Base-by-base conservation (phyloP, 2,113 vertebrate species). In the Archilochus colubris region DNA sequence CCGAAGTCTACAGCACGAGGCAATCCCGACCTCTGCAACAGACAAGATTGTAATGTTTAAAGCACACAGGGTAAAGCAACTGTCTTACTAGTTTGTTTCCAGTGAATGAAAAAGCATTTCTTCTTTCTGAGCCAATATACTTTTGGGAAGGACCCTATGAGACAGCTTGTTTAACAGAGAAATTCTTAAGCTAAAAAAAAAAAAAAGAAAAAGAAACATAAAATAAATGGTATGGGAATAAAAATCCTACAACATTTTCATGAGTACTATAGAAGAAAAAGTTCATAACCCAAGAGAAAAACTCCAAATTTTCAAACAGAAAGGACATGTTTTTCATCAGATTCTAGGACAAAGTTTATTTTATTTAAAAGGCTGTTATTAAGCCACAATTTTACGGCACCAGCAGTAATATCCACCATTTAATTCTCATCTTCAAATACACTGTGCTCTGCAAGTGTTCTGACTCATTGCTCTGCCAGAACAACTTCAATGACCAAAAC, bases 1-100 rank as follows among this genome's bases (percentile, higher is more conserved):
- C 59, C 77, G 16, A 98, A 91, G 53, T 62, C 85, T 93, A 98
- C 79, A 58, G 91, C 97, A 51, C 23, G 96, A 18, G 98, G 98
- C 40, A 98, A 58, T 50, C 94, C 82, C 14, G 77, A 83, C 53
- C 58, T 95, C 98, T 98, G 78, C 16, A 86, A 93, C 31, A 96
- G 54, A 90, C 91, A 73, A 91, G 15, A 85, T 73, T 6, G 44
- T 9, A 36, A 4, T 12, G 33, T 78, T 84, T 89, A 55, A 74
- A 91, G 54, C 21, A 66, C 11, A 31, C 16, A 54, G 53, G 10
- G 51, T 53, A 85, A 82, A 89, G 54, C 22, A 85, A 69, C 7
- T 36, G 38, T 20, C 40, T 82, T 80, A 38, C 31, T 69, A n/a
- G 48, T 44, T 78, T 70, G 31, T 75, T 91, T 75, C 21, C 57